A percentile compares a stretch with the other conserved stretches of the same genome.
Evolutionary conservation across 2,888 invertebrate genomes (phyloP).

Genomic region (Lottia gigantea): DNA sequence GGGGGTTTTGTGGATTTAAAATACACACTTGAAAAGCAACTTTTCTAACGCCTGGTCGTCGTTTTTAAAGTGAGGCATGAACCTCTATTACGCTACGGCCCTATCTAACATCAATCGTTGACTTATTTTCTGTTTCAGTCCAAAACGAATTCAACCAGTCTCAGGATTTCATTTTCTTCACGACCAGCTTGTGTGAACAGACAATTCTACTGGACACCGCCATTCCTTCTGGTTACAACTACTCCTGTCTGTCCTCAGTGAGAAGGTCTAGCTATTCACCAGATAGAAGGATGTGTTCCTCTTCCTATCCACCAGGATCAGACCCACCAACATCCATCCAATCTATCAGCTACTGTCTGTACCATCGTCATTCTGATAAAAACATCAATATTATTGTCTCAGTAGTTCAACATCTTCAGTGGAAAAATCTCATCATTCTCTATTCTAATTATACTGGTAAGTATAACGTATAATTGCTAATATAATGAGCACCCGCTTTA

Average conservation of each 20-base stretch:
- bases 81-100: no score
- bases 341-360: no score
- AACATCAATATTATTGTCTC: neutral
- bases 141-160: neutral
- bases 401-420: neutral
- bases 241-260: neutral
- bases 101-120: no score
- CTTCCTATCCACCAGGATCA: neutral
- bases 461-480: neutral
- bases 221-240: neutral
- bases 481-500: neutral
- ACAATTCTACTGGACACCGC: neutral
- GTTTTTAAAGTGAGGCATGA: no score
- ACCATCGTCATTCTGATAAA: neutral
- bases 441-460: neutral
- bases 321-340: no score
- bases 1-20: no score
- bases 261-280: neutral
- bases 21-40: no score
- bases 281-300: neutral
- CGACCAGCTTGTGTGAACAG: neutral
- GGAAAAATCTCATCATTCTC: conserved; percentile 1
- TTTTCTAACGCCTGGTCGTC: no score
- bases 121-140: neutral
- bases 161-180: neutral